A percentile compares a stretch with the other conserved stretches of the same genome.
Evolutionary conservation across 2,888 invertebrate species (phyloP).

Genomic region (Frankliniella intonsa): DNA sequence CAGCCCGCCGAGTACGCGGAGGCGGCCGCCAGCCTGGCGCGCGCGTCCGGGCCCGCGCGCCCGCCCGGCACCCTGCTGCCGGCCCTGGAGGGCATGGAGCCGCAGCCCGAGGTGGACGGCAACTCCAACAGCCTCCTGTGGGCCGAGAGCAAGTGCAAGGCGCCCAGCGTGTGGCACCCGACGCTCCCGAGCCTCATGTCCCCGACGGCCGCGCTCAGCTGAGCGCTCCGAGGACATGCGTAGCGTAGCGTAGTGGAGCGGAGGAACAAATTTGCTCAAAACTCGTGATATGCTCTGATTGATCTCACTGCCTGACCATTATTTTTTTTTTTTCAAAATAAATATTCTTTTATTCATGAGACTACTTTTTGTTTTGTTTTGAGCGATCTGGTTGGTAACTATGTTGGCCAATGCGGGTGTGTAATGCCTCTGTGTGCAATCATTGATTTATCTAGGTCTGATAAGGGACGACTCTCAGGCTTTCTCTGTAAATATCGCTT

Average conservation of each 20-base stretch:
- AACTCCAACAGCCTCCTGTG: conserved; percentile 13
- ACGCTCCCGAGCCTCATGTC: neutral
- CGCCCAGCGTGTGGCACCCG: neutral
- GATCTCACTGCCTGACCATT: no score
- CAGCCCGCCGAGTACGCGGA: neutral
- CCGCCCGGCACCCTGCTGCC: neutral
- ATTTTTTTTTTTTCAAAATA: neutral
- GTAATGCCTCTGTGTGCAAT: no score
- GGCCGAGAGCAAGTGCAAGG: conserved; percentile 3
- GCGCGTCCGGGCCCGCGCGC: neutral
- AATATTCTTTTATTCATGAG: no score
- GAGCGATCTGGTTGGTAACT: no score
- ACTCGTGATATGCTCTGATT: no score
- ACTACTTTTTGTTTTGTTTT: no score
- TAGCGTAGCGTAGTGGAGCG: no score
- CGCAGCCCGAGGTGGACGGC: neutral
- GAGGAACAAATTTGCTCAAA: no score
- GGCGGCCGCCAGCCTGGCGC: neutral
- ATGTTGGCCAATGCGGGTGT: no score
- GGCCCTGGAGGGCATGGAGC: neutral
- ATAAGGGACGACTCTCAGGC: no score
- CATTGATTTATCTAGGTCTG: no score
- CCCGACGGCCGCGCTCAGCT: neutral
- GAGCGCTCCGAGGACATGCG: neutral
- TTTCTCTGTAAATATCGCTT: no score